phyloP scores from a whole-genome alignment of 2,797 vertebrate genomes.

The Anguilla anguilla region DNA sequence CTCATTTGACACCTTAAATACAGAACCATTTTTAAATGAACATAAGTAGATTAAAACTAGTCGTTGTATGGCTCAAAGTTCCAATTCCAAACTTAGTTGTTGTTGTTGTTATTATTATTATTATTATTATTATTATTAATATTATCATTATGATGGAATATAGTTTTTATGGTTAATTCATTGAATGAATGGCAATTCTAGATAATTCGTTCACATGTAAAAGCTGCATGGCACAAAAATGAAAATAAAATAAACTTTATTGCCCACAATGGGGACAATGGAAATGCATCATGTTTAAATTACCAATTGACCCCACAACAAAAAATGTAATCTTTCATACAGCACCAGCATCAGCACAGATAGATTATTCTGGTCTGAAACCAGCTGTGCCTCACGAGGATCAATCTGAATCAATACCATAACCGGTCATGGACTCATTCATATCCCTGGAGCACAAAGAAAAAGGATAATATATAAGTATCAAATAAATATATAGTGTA shows the following conservation, averaged over 20 bases:
- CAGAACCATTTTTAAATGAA: background rate
- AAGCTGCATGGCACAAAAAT: background rate
- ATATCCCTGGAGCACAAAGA: background rate
- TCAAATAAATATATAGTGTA: background rate
- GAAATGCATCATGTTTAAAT: background rate
- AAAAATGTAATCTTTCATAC: background rate
- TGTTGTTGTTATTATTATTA: too few species aligned
- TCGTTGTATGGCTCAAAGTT: background rate
- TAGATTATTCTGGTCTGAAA: background rate
- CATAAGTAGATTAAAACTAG: background rate
- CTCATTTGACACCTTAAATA: background rate
- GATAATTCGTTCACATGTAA: background rate
- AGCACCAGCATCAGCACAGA: background rate
- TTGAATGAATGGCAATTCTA: background rate
- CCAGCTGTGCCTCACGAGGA: background rate
- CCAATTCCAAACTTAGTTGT: too few species aligned
- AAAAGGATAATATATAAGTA: background rate
- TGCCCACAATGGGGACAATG: background rate
- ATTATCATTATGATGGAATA: background rate
- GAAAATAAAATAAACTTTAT: too few species aligned
- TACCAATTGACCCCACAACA: background rate
- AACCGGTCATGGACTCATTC: conserved; percentile 19
- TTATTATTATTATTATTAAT: background rate
- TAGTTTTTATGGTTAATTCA: too few species aligned
- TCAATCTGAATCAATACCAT: conserved; percentile 30